Percentiles rank a stretch among this genome's conserved stretches.
phyloP scores from a whole-genome alignment of 2,797 vertebrate genomes.

The Ispidina lecontei region DNA sequence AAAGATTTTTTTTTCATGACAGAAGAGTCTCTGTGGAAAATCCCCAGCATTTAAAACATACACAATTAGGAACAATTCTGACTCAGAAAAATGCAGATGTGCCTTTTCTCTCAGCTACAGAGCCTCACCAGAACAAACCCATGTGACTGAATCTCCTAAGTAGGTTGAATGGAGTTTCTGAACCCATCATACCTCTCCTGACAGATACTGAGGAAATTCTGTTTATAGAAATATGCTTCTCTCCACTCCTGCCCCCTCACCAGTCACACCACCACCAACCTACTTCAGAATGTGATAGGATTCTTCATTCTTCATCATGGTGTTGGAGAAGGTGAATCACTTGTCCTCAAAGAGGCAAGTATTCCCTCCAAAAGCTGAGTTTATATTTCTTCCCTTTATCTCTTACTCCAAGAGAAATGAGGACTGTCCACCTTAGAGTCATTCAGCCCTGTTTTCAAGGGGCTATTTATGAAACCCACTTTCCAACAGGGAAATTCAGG shows the following conservation, averaged over 20 bases:
- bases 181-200: neutral
- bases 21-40: neutral
- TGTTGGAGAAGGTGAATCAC: neutral
- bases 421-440: neutral
- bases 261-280: neutral
- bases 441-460: neutral
- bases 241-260: neutral
- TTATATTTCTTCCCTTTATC: neutral
- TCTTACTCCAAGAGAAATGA: neutral
- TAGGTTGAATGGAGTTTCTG: neutral
- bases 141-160: neutral
- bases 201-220: neutral
- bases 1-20: neutral
- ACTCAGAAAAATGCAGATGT: neutral
- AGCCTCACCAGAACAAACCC: neutral
- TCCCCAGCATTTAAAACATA: neutral
- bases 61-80: neutral
- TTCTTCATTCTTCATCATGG: neutral
- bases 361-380: neutral
- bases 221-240: neutral
- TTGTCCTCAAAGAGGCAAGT: neutral
- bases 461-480: neutral
- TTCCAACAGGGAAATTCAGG: neutral
- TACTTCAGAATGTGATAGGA: neutral
- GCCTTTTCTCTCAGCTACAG: neutral